Conservation (phyloP, 2,113 vertebrate species). For the Willisornis vidua region DNA sequence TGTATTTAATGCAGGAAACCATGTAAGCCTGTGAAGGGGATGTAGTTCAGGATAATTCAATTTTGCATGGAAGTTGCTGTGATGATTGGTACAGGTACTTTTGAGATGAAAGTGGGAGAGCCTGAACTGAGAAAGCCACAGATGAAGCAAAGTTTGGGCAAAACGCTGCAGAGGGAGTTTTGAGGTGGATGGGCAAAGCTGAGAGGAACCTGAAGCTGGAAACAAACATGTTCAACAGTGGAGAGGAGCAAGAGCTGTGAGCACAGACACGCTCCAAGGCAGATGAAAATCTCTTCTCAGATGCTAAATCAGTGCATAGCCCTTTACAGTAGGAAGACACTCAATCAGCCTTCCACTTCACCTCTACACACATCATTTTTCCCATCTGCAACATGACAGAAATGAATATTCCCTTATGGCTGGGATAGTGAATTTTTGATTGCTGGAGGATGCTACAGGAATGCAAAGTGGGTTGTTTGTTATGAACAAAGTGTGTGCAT, state of each 20-base stretch:
- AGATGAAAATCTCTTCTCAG: neutral
- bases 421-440: neutral
- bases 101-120: neutral
- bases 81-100: neutral
- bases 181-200: neutral
- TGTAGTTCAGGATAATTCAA: neutral
- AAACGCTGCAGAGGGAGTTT: neutral
- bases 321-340: neutral
- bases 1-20: neutral
- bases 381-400: neutral
- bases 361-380: neutral
- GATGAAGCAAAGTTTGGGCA: neutral
- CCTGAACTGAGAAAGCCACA: neutral
- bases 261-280: neutral
- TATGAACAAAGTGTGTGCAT: neutral
- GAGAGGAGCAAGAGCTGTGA: neutral
- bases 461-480: neutral
- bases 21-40: neutral
- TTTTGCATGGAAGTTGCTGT: neutral
- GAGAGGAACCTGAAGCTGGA: neutral
- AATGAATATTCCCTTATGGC: slow-evolving; percentile 5
- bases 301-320: neutral
- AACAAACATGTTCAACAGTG: neutral
- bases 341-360: neutral
- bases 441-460: neutral